Base-by-base conservation (phyloP, 2,888 invertebrate species). In the Dynastes maya region DNA sequence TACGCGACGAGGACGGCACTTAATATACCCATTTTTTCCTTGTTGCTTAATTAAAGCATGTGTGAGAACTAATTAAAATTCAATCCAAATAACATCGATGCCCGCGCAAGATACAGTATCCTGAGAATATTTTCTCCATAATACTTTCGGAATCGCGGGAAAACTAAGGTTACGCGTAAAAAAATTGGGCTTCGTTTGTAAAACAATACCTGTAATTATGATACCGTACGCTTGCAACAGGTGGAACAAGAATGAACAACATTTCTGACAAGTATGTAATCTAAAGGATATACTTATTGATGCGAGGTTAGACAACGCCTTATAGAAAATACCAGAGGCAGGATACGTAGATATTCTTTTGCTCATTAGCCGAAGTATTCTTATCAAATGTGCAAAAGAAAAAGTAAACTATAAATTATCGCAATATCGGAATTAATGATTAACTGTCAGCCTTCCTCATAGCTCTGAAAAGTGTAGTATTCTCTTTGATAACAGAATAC, bases 11-110 rank as follows among this genome's bases (percentile, higher is more conserved):
- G 22, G 29, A 49, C 67, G 40, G 27, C 45, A 11, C 49, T 13
- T 68, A 49, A 49, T 22, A 9, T 9, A 27, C 16, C 45, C n/a
- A 53, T 53, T 8, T 45, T 1, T 68, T 68, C n/a, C 11, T 22
- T 49, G 22, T 27, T 22, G 8, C 8, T 68, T 68, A 68, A 68
- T 68, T 68, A 49, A 49, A 49, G 45, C 45, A 49, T 68, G 51
- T 49, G 55, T 71, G 71, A 71, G 71, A 71, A 58, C 71, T 53
- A 71, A 71, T 71, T 71, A 71, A 71, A 71, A 71, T 71, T 71
- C 37, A 16, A 71, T 55, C 55, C 40, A 58, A 71, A n/a, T 32
- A 71, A 58, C 55, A 71, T 71, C 53, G 55, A 71, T 55, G 58
- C 71, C n/a, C 37, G 58, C 71, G 27, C 37, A 37, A 71, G 58